Evolutionary conservation across 2,888 invertebrate species (phyloP), one percentile per base, ranked within the genome.

Genomic region (Hetaerina titia): DNA sequence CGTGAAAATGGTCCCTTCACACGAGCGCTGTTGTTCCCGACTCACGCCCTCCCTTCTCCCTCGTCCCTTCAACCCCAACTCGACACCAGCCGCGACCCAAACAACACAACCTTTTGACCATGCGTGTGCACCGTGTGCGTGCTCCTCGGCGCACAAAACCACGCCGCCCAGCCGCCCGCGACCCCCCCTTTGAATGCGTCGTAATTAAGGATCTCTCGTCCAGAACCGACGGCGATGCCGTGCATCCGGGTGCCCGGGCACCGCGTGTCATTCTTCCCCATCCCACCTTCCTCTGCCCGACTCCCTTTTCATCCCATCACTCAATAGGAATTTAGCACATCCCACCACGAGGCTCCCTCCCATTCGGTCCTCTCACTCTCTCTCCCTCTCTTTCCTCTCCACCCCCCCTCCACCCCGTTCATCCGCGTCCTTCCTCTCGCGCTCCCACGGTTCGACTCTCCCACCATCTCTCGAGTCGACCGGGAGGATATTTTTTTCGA

Each of bases 1-100:
- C 92, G 74, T 92, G 92, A 92, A 92, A 92, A 92, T 92, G 92
- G 92, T 92, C 22, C 92, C 69, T 56, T 92, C 69, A 74, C 22
- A 92, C 92, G 45, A 64, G 63, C 22, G 56, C 13, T 69, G 31
- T 69, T 92, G 69, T 74, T 63, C 90, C 9, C 31, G 13, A 31
- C 63, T 63, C 90, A 60, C 90, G 25, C 89, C 58, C 58, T 19
- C 31, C 7, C 88, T 11, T 56, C 88, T 88, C 88, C 45, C 19
- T 31, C 19, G 31, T 22, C 31, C 88, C 19, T 45, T 56, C 22
- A 15, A 15, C 45, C 31, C 90, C 64, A 31, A 17, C 31, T 69
- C 69, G 81, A 81, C 81, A 81, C 81, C 25, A 31, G 25, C 31
- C 9, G 25, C 81, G 69, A 8, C 17, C 90, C 19, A 31, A 31